Conservation (phyloP, 2,888 invertebrate genomes). For the Scaptomyza polygonia region DNA sequence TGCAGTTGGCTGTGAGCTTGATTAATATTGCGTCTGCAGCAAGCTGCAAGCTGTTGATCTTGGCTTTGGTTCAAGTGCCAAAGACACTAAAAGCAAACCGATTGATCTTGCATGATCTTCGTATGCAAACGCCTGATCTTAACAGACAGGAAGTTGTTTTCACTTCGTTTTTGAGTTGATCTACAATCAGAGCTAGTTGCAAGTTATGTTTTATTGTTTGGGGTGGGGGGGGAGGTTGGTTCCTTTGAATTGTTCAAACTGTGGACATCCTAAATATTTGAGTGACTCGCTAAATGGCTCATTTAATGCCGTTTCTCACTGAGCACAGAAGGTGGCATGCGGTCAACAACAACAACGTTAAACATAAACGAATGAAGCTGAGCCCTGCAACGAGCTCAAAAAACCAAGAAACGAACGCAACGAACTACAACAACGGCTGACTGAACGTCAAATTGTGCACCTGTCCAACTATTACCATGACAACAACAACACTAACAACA, state of each 20-base stretch:
- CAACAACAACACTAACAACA: constrained; percentile 59
- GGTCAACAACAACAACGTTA: constrained; percentile 54
- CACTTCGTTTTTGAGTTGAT: constrained; percentile 14
- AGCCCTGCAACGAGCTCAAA: constrained; percentile 40
- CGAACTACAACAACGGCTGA: constrained; percentile 64
- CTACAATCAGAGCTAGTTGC: constrained; percentile 35
- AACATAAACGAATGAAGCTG: constrained; percentile 73
- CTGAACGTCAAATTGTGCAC: constrained; percentile 78
- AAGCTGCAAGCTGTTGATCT: constrained; percentile 45
- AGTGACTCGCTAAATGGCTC: constrained; percentile 79
- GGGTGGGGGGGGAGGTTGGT: neutral
- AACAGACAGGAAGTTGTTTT: constrained; percentile 30
- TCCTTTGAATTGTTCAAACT: constrained; percentile 17
- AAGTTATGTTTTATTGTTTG: constrained; percentile 23
- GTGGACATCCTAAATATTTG: constrained; percentile 48
- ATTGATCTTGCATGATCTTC: constrained; percentile 25
- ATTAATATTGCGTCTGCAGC: constrained; percentile 41
- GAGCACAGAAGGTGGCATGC: constrained; percentile 75
- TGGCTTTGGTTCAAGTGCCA: constrained; percentile 29
- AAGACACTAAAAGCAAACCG: constrained; percentile 38
- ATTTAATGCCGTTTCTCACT: constrained; percentile 76
- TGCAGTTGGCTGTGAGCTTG: constrained; percentile 22
- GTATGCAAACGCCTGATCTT: neutral
- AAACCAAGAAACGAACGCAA: constrained; percentile 43
- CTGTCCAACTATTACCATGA: constrained; percentile 82